Conservation (phyloP, 2,888 invertebrate genomes). For the Leptinotarsa haldemani region DNA sequence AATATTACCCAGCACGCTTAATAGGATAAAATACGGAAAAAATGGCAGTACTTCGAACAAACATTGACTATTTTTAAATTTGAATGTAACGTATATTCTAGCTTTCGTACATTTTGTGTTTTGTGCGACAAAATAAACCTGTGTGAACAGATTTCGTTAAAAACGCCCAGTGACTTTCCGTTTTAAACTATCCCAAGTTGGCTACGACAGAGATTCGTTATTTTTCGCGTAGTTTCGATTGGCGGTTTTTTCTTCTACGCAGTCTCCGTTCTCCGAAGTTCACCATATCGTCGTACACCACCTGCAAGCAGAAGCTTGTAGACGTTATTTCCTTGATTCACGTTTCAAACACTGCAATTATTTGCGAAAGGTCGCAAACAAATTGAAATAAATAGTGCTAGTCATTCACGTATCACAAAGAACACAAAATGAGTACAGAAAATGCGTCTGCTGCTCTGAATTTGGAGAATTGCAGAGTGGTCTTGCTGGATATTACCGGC, state of each 20-base stretch:
- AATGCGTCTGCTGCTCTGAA: constrained; percentile 47
- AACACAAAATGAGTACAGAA: constrained; percentile 37
- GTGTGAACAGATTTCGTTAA: not conserved
- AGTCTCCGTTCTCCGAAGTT: constrained; percentile 45
- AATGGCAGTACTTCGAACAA: no score
- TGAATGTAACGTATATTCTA: no score
- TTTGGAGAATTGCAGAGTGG: constrained; percentile 69
- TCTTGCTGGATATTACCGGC: constrained; percentile 78
- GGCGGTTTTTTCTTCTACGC: constrained; percentile 49
- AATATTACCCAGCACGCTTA: no score
- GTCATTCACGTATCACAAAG: constrained; percentile 4
- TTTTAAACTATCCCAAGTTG: constrained; percentile 31
- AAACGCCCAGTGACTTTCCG: constrained; percentile 8
- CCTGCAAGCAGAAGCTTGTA: constrained; percentile 35
- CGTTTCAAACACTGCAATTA: constrained; percentile 9
- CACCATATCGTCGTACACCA: constrained; percentile 52
- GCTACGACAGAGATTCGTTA: constrained; percentile 40
- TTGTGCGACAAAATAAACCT: no score
- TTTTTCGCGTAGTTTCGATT: constrained; percentile 47
- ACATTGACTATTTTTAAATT: no score
- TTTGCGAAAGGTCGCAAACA: not conserved
- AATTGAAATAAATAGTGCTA: constrained; percentile 11
- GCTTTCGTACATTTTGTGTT: no score
- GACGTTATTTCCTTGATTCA: constrained; percentile 16
- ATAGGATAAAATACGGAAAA: no score